phyloP scores from a whole-genome alignment of 2,888 invertebrate species.

The Achlya flavicornis region DNA sequence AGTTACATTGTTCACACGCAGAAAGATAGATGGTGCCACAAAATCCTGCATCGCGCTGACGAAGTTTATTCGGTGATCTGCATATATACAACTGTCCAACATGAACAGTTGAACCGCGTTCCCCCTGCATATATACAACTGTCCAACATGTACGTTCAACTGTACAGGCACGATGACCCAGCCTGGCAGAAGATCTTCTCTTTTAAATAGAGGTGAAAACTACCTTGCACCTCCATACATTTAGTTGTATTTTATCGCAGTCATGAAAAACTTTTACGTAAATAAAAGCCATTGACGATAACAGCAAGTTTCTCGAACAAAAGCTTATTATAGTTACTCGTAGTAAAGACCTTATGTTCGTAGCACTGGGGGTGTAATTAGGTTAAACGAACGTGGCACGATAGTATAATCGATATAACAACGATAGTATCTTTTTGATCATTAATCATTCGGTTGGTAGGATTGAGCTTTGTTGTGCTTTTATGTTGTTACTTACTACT shows the following conservation, averaged over 20 bases:
- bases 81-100: too few relatives aligned
- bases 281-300: slow-evolving; percentile 19
- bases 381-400: slow-evolving; percentile 12
- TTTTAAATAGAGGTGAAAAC: too few relatives aligned
- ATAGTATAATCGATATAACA: slow-evolving; percentile 26
- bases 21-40: too few relatives aligned
- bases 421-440: slow-evolving; percentile 20
- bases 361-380: background rate
- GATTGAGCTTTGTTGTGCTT: background rate
- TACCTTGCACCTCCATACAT: background rate
- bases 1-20: too few relatives aligned
- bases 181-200: too few relatives aligned
- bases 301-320: background rate
- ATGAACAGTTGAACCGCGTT: too few relatives aligned
- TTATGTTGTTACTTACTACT: too few relatives aligned
- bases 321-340: background rate
- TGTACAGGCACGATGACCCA: too few relatives aligned
- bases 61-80: too few relatives aligned
- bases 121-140: too few relatives aligned
- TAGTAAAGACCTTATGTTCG: background rate
- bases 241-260: background rate
- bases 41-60: too few relatives aligned
- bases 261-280: slow-evolving; percentile 12
- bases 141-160: too few relatives aligned
- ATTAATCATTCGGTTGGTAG: slow-evolving; percentile 9